phyloP scores from a whole-genome alignment of 2,888 invertebrate genomes.

The Drosophila merina region DNA sequence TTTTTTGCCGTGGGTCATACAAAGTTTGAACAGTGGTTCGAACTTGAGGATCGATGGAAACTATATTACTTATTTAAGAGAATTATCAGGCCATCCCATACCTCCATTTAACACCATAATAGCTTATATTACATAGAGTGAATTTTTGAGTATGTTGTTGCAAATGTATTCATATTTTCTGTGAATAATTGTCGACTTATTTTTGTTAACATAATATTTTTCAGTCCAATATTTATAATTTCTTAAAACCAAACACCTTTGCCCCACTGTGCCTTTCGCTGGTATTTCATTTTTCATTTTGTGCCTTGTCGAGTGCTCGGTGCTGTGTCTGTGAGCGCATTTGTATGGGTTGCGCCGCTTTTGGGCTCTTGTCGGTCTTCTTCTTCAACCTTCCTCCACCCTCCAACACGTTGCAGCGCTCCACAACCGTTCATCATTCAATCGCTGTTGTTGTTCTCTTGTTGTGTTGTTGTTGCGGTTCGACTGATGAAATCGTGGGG shows the following conservation, averaged over 20 bases:
- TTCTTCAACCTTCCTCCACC: conserved; percentile 21
- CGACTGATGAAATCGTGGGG: conserved; percentile 41
- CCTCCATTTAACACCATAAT: background rate
- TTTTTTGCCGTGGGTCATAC: conserved; percentile 5
- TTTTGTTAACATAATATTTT: background rate
- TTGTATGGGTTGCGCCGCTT: conserved; percentile 52
- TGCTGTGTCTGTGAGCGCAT: conserved; percentile 20
- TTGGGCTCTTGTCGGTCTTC: conserved; percentile 60
- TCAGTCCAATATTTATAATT: background rate
- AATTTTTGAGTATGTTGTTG: too few species aligned
- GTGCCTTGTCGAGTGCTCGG: conserved; percentile 44
- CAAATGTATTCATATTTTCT: too few species aligned
- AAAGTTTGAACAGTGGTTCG: conserved; percentile 10
- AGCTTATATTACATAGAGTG: too few species aligned
- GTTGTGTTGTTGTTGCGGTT: conserved; percentile 36
- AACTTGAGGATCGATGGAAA: background rate
- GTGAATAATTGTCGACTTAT: too few species aligned
- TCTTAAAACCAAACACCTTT: background rate
- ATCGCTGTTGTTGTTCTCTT: conserved; percentile 41
- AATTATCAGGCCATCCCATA: background rate
- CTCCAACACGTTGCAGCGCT: conserved; percentile 22
- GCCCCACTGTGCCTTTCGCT: conserved; percentile 60
- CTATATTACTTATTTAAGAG: background rate
- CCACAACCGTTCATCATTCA: conserved; percentile 51
- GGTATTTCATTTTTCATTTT: conserved; percentile 75